Evolutionary conservation across 2,888 invertebrate species (phyloP), one percentile per base, ranked within the genome.

Genomic region (Eledone cirrhosa): DNA sequence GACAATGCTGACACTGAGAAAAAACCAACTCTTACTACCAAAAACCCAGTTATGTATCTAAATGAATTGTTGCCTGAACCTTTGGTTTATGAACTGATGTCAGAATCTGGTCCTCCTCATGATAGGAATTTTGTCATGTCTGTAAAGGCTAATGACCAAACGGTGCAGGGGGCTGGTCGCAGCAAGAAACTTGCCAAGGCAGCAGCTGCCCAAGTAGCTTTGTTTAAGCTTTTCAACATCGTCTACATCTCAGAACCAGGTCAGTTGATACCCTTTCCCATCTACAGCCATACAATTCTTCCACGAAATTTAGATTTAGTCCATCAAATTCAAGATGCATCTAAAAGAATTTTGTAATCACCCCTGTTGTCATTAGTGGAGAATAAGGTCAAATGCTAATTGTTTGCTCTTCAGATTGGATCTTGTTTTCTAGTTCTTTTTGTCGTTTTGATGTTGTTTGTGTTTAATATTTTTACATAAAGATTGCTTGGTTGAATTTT

Each of bases 181-280:
- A 84, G 80, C 76, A 85, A 86, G 82, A 85, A 83, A 67, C 69
- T 80, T 19, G 86, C 85, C 0, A 85, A 86, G 76, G 80, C 79
- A 53, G 84, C 84, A 65, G 85, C 84, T 2, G 83, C 86, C 4
- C 82, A 84, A 69, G 78, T 80, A 72, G 84, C 84, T 7, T 82
- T 85, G 31, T 79, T 82, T 74, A 83, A 84, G 75, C 48, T 84
- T 74, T 86, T 83, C 78, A 85, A 85, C 33, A 81, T 83, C 27
- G 81, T 84, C 29, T 82, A 82, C 78, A 83, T 82, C 22, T 48
- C 76, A 76, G 76, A 76, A 4, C 84, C 85, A 78, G 83, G 84
- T 83, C 77, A 74, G 80, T 79, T 79, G 41, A 41, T 41, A 5
- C 11, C 5, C 5, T 41, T 41, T 41, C 41, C 41, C 41, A 41